These are phyloP conservation scores for Cynaeus angustus DNA, from an alignment of 2,888 invertebrate genomes.

Conservation along the genomic window DNA sequence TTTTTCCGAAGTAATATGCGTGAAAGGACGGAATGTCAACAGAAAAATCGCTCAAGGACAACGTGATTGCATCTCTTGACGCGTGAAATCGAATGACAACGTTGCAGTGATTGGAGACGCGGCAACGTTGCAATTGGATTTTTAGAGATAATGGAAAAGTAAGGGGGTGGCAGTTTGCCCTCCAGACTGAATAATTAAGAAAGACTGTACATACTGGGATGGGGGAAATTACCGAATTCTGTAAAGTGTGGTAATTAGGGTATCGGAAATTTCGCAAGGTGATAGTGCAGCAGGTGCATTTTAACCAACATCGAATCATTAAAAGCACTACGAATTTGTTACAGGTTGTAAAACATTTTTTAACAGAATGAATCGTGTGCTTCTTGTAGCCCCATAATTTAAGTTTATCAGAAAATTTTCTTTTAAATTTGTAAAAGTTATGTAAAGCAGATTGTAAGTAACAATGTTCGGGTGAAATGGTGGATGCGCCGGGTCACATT, in stretches of 20 bases:
- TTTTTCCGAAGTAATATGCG: slow-evolving; percentile 31
- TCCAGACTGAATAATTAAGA: slow-evolving; percentile 5
- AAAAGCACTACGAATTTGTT: background rate
- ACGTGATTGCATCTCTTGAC: slow-evolving; percentile 17
- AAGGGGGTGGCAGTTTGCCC: background rate
- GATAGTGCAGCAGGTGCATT: background rate
- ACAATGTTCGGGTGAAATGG: too few species aligned
- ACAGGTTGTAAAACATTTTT: too few species aligned
- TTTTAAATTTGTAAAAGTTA: too few species aligned
- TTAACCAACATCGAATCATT: background rate
- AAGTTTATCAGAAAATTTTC: too few species aligned
- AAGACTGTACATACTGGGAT: slow-evolving; percentile 1
- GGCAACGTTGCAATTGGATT: slow-evolving; percentile 16
- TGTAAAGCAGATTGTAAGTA: too few species aligned
- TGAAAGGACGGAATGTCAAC: slow-evolving; percentile 27
- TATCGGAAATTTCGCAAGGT: background rate
- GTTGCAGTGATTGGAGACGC: background rate
- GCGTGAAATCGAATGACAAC: slow-evolving; percentile 25
- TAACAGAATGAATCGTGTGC: too few species aligned
- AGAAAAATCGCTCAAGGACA: slow-evolving; percentile 8
- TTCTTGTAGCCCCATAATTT: too few species aligned
- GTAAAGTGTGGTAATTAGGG: background rate
- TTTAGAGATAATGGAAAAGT: background rate
- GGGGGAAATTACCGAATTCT: background rate
- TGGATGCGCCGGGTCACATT: too few species aligned